phyloP scores from a whole-genome alignment of 64 coral and sea anemone species.

The Platygyra sinensis region DNA sequence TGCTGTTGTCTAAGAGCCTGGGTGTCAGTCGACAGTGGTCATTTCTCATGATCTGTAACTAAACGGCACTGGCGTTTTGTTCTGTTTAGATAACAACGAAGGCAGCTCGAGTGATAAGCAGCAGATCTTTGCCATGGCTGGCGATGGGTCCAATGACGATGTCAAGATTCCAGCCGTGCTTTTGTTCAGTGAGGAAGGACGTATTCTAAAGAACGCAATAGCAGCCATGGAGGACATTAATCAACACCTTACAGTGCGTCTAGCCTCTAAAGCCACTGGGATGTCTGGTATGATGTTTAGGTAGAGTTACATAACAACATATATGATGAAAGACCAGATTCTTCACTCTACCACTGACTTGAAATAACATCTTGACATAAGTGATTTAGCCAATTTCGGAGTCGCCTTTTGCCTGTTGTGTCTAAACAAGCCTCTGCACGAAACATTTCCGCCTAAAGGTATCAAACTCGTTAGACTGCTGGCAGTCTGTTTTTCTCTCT shows the following conservation, averaged over 20 bases:
- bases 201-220: constrained; percentile 77
- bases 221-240: constrained; percentile 56
- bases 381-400: too few species aligned
- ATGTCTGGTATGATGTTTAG: background rate
- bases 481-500: too few species aligned
- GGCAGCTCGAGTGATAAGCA: constrained; percentile 97
- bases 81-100: constrained; percentile 83
- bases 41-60: background rate
- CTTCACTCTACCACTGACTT: too few species aligned
- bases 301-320: too few species aligned
- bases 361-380: too few species aligned
- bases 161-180: constrained; percentile 97
- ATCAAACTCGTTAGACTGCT: too few species aligned
- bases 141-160: constrained; percentile 70
- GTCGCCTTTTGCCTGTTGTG: too few species aligned
- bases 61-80: background rate
- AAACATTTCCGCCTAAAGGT: too few species aligned
- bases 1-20: too few species aligned
- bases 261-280: constrained; percentile 83
- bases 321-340: too few species aligned
- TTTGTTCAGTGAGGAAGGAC: constrained; percentile 86
- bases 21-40: background rate
- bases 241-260: constrained; percentile 66
- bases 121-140: constrained; percentile 98
- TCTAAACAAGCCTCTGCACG: too few species aligned